Conservation (phyloP, 1,140 invertebrate species). For the Cataglyphis hispanica region DNA sequence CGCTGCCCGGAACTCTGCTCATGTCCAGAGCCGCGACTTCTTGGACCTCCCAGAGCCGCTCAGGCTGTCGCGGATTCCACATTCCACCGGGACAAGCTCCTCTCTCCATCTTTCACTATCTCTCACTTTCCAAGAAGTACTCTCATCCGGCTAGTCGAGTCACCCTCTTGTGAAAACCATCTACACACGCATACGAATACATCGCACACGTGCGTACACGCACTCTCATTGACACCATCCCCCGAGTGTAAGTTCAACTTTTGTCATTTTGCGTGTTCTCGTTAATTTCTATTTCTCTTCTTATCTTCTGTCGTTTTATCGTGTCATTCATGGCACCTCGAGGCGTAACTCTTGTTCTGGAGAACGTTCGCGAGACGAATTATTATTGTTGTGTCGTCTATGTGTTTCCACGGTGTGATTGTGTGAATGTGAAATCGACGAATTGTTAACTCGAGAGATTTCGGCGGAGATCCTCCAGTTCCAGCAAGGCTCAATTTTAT, state of each 20-base stretch:
- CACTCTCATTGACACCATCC: slow-evolving; percentile 62
- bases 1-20: slow-evolving; percentile 63
- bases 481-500: not conserved
- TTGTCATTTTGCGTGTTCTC: slow-evolving; percentile 44
- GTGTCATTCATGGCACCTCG: not conserved
- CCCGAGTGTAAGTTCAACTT: slow-evolving; percentile 77
- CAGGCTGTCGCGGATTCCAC: slow-evolving; percentile 87
- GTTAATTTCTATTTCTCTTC: not conserved
- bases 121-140: not conserved
- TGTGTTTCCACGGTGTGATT: not conserved
- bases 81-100: slow-evolving; percentile 86
- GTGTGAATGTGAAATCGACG: slow-evolving; percentile 16
- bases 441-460: not conserved
- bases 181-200: slow-evolving; percentile 14
- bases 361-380: not conserved
- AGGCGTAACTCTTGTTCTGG: not conserved
- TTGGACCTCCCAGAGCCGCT: slow-evolving; percentile 85
- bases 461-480: not conserved
- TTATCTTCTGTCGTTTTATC: not conserved
- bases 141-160: slow-evolving; percentile 69
- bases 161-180: slow-evolving; percentile 67
- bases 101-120: slow-evolving; percentile 24
- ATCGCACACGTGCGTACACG: not conserved
- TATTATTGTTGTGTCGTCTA: not conserved
- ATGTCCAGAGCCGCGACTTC: slow-evolving; percentile 52